Base-by-base conservation (phyloP, 2,888 invertebrate species). In the Synergus laeviventris region DNA sequence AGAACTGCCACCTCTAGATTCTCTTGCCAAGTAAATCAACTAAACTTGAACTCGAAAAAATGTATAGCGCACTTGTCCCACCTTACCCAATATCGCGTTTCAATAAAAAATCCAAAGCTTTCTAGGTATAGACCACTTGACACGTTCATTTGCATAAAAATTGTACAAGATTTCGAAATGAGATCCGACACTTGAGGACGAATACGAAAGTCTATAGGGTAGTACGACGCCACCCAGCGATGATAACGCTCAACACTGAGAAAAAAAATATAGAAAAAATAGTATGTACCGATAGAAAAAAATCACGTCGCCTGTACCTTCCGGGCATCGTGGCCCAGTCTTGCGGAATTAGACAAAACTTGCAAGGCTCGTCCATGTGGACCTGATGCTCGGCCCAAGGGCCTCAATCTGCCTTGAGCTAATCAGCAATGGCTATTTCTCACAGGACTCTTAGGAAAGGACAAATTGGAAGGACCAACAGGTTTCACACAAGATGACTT, bases 201-300 rank as follows among this genome's bases (percentile, higher is more conserved):
- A 45, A 70, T 70, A 31, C 31, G 70, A 70, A 49, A 70, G 49
- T 70, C 24, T 70, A 70, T 14, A 66, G 49, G 14, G 49, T 49
- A 49, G 24, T 42, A 49, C 24, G 42, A 70, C 49, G 45, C 49
- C 70, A 49, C 49, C 49, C 31, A 49, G 24, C 70, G 70, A 70
- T 49, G 49, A 70, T 49, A 49, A 31, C 31, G 70, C 31, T 14
- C 70, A 70, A 70, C 70, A 70, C 49, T 45, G 49, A 70, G 61
- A 64, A 81, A 60, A 76, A 76, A 80, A 78, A 77, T 73, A 78
- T 81, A 79, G 74, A 76, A 79, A 77, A 81, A 82, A 79, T 80
- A 79, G 73, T 89, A 90, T 88, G 86, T 90, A 90, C 90, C 90
- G 88, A 87, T 88, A 86, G 86, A 85, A 87, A 88, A 87, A 88